Base-by-base conservation (phyloP, 1,140 invertebrate genomes). In the Pseudomyrmex concolor region DNA sequence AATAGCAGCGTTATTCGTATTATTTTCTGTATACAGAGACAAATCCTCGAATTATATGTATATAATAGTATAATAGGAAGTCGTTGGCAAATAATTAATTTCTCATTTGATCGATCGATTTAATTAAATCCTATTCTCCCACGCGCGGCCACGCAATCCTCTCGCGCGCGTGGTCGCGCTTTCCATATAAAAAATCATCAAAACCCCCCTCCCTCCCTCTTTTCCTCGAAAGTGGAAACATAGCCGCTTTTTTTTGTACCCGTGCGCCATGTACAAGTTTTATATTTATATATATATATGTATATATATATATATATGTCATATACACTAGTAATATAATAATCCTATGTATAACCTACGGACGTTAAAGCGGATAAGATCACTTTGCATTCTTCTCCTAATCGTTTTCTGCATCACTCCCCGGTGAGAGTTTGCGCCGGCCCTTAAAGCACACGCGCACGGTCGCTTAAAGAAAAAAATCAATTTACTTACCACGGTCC, bases 331-430 rank as follows among this genome's bases (percentile, higher is more conserved):
- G 87, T 89, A 91, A 88, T 91, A 90, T 90, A 85, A 91, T 90
- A 34, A 90, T 88, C 73, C 87, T 91, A 91, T 51, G 50, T 80
- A 76, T 89, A 86, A 86, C 78, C 90, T 92, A 91, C 86, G 90
- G 89, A 91, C 90, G 90, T 90, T 91, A 91, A 91, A 91, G 89
- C 90, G 89, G 88, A 91, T 93, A 92, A 92, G 92, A 91, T 92
- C 91, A 93, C 90, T 92, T 91, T 89, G 81, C 88, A 85, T 84
- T 90, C 85, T 85, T 82, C 80, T 72, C 90, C 51, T 64, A 85
- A 71, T 78, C 62, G 45, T 68, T 71, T 70, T 54, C 70, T 70
- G 66, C 62, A 80, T 34, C 51, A 70, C 76, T 34, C 74, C 19
- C 57, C 57, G 70, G 51, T 72, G n/a, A 34, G 67, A 55, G 4